phyloP scores from a whole-genome alignment of 2,888 invertebrate genomes.

The Caradrina kadenii region DNA sequence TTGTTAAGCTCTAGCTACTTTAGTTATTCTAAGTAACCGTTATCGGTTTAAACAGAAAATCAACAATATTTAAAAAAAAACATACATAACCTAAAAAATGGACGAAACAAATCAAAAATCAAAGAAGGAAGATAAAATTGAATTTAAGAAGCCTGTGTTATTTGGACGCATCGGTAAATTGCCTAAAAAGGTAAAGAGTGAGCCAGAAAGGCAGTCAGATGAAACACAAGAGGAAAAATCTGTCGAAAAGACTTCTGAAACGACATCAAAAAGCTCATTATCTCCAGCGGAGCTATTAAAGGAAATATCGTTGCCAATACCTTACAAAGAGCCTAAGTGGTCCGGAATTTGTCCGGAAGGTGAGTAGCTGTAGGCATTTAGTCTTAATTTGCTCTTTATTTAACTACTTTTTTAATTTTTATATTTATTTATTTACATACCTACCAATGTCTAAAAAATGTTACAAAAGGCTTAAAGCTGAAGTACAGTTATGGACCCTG shows the following conservation, averaged over 20 bases:
- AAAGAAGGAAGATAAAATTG: slow-evolving; percentile 69
- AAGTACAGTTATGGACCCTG: too few relatives aligned
- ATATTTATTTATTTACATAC: too few relatives aligned
- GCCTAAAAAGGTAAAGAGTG: slow-evolving; percentile 82
- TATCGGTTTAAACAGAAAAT: background rate
- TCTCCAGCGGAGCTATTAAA: slow-evolving; percentile 78
- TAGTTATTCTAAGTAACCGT: background rate
- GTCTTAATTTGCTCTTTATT: too few relatives aligned
- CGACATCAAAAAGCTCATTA: slow-evolving; percentile 67
- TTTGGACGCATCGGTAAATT: slow-evolving; percentile 89
- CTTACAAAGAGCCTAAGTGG: slow-evolving; percentile 96
- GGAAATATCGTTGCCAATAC: slow-evolving; percentile 86
- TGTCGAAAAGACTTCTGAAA: slow-evolving; percentile 59
- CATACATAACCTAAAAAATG: slow-evolving; percentile 66
- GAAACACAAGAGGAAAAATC: slow-evolving; percentile 58
- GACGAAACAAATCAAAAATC: slow-evolving; percentile 62
- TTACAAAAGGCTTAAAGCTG: too few relatives aligned
- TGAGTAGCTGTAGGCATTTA: slow-evolving; percentile 49
- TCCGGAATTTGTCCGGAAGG: slow-evolving; percentile 91
- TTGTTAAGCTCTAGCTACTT: background rate
- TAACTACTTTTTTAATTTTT: too few relatives aligned
- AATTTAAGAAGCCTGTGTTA: slow-evolving; percentile 90
- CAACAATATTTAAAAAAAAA: background rate
- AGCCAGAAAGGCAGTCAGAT: slow-evolving; percentile 65
- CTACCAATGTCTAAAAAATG: too few relatives aligned